Percentiles rank a stretch among this genome's conserved stretches.
Evolutionary conservation across 2,888 invertebrate species (phyloP).

Genomic region (Nomada lathburiana): DNA sequence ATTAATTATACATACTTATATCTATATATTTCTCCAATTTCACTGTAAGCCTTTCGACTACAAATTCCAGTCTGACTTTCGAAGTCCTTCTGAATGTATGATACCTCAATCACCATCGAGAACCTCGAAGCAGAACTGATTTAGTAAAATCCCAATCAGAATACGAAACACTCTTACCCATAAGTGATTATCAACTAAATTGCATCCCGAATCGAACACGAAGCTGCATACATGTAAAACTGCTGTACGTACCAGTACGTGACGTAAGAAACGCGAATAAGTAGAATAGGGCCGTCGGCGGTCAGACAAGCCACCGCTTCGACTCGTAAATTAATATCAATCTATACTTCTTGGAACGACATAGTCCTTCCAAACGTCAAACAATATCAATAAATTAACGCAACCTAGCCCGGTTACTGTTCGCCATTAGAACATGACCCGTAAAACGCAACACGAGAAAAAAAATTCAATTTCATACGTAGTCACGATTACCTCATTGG

Average conservation of each 20-base stretch:
- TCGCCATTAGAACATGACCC: conserved; percentile 5
- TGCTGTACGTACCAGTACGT: too few species aligned
- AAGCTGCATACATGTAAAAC: too few species aligned
- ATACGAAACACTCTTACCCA: too few species aligned
- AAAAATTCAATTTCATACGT: conserved; percentile 11
- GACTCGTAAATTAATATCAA: not conserved
- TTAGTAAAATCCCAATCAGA: too few species aligned
- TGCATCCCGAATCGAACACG: not conserved
- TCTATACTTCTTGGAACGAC: not conserved
- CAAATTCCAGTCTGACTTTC: too few species aligned
- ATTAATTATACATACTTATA: too few species aligned
- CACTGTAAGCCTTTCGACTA: too few species aligned
- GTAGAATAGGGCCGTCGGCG: conserved; percentile 1
- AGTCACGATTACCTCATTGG: not conserved
- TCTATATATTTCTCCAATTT: too few species aligned
- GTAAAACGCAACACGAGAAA: not conserved
- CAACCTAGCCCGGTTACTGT: not conserved
- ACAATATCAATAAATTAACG: conserved; percentile 13
- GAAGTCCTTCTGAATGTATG: too few species aligned
- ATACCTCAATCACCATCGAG: too few species aligned
- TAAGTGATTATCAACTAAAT: not conserved
- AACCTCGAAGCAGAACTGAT: too few species aligned
- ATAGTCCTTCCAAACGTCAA: not conserved
- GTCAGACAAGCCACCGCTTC: not conserved
- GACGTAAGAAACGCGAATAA: not conserved